Conservation (phyloP, 1,140 invertebrate species). For the Cotesia chilonis region DNA sequence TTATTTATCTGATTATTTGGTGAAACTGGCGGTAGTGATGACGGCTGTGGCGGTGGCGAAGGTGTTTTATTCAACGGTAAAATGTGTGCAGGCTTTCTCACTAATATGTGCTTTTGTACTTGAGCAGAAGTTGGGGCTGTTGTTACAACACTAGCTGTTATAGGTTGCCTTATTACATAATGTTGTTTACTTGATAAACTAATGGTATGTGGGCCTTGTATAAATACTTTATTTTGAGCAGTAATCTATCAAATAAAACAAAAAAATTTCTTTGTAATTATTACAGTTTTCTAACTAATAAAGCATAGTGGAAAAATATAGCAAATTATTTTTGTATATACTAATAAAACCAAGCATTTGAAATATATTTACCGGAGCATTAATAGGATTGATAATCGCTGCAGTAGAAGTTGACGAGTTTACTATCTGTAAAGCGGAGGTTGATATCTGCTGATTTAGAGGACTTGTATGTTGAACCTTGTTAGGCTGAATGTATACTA, state of each 20-base stretch:
- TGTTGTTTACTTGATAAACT: constrained; percentile 54
- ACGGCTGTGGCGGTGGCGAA: not conserved
- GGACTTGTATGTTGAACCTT: constrained; percentile 53
- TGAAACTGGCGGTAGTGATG: constrained; percentile 4
- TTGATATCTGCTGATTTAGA: constrained; percentile 51
- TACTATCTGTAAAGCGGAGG: constrained; percentile 46
- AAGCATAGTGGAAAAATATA: not conserved
- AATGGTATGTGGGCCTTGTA: constrained; percentile 57
- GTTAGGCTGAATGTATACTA: constrained; percentile 60
- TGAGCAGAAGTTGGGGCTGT: constrained; percentile 50
- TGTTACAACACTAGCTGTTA: constrained; percentile 51
- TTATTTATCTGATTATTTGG: constrained; percentile 35
- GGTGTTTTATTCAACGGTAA: not conserved
- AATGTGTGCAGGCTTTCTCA: not conserved
- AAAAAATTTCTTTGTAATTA: not conserved
- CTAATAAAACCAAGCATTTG: constrained; percentile 16
- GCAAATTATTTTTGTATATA: not conserved
- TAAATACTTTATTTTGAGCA: constrained; percentile 57
- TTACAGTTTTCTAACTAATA: too few species aligned
- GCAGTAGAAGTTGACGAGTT: constrained; percentile 27
- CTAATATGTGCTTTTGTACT: constrained; percentile 1
- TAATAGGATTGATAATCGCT: constrained; percentile 58
- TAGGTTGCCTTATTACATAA: constrained; percentile 56
- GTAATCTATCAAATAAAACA: constrained; percentile 49
- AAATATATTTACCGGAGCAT: constrained; percentile 52